These are phyloP conservation scores for Callaeas wilsoni DNA, from an alignment of 2,113 vertebrate genomes.

Conservation along the genomic window DNA sequence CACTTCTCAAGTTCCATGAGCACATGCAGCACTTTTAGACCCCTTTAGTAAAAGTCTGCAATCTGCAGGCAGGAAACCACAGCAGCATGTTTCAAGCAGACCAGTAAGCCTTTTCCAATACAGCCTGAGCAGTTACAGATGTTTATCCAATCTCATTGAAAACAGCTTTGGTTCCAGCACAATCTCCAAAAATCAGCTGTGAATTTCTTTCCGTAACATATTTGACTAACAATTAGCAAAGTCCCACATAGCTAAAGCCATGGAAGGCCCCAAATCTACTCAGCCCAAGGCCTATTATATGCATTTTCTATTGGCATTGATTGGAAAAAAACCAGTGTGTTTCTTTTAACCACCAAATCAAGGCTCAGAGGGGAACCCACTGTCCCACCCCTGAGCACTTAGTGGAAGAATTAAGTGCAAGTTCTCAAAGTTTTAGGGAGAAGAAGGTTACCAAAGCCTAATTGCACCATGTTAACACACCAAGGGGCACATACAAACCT, in stretches of 20 bases:
- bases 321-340: background rate
- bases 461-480: background rate
- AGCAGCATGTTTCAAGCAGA: background rate
- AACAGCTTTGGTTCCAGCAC: background rate
- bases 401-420: background rate
- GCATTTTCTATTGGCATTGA: background rate
- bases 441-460: background rate
- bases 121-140: background rate
- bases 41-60: background rate
- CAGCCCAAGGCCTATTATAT: background rate
- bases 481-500: slow-evolving; percentile 73
- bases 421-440: background rate
- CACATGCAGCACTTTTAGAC: background rate
- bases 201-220: background rate
- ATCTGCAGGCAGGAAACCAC: background rate
- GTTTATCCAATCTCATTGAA: background rate
- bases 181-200: background rate
- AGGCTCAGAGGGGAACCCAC: background rate
- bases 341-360: background rate
- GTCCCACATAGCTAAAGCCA: background rate
- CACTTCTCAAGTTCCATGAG: background rate
- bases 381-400: background rate
- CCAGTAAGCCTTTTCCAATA: background rate
- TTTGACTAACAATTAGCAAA: background rate
- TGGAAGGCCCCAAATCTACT: background rate